Conservation (phyloP, 2,113 vertebrate genomes). For the Pachyramphus minor region DNA sequence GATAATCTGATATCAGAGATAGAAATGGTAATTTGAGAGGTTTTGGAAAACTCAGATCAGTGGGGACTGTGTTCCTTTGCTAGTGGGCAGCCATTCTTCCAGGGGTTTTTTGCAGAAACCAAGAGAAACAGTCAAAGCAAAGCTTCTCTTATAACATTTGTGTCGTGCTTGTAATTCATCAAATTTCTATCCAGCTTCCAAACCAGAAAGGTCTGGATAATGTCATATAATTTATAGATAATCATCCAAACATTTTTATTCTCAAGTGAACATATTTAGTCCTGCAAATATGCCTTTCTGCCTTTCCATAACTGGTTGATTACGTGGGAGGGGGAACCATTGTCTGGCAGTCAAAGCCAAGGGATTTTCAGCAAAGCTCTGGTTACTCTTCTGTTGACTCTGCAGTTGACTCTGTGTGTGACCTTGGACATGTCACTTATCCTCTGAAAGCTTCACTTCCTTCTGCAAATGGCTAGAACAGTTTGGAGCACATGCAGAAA, state of each 20-base stretch:
- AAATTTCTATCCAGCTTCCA: constrained; percentile 28
- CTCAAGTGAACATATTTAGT: constrained; percentile 38
- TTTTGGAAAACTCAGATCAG: background rate
- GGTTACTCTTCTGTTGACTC: constrained; percentile 52
- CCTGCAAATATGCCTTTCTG: constrained; percentile 44
- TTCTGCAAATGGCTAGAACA: constrained; percentile 22
- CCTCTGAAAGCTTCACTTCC: constrained; percentile 44
- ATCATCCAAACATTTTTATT: constrained; percentile 47
- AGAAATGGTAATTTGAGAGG: background rate
- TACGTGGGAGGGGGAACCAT: constrained; percentile 61
- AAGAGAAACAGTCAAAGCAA: background rate
- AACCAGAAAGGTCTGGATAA: constrained; percentile 39
- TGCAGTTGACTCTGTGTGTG: constrained; percentile 51
- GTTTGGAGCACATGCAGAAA: background rate
- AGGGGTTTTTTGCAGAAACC: background rate
- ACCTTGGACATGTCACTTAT: constrained; percentile 56
- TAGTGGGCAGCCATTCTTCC: background rate
- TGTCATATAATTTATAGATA: constrained; percentile 52
- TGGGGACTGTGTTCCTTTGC: background rate
- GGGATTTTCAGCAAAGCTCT: constrained; percentile 51
- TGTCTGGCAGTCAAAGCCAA: constrained; percentile 62
- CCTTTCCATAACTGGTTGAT: constrained; percentile 54
- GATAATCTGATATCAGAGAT: background rate
- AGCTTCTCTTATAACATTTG: background rate
- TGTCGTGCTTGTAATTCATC: constrained; percentile 44